These are phyloP conservation scores for Megalops cyprinoides DNA, from an alignment of 2,797 vertebrate species.

Conservation along the genomic window DNA sequence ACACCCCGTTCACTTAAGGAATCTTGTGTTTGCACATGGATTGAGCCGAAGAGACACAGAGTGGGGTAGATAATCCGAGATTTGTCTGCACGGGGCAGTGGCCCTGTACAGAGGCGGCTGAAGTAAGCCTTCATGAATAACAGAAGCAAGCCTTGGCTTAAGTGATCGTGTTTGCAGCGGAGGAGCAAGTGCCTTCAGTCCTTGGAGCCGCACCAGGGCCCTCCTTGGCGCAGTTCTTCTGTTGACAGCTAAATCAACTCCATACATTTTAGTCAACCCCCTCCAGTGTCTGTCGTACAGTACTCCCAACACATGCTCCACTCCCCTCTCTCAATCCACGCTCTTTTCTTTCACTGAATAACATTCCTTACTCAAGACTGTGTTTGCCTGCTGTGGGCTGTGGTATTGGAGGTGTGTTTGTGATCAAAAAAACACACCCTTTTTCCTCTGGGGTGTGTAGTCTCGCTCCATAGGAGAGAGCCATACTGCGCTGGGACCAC, in stretches of 20 bases:
- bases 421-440: not conserved
- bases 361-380: not conserved
- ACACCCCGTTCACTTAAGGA: not conserved
- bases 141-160: not conserved
- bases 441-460: not conserved
- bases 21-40: not conserved
- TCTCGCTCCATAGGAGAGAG: not conserved
- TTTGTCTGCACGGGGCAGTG: not conserved
- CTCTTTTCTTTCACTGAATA: not conserved
- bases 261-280: not conserved
- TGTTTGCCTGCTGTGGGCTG: not conserved
- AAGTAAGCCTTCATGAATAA: not conserved
- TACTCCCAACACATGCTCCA: not conserved
- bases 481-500: not conserved
- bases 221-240: not conserved
- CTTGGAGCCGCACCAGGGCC: not conserved
- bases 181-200: not conserved
- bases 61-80: not conserved
- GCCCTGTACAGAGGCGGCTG: not conserved
- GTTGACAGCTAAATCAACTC: not conserved
- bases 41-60: not conserved
- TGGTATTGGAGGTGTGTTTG: not conserved
- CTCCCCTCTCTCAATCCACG: too few species aligned
- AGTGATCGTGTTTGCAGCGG: not conserved
- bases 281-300: not conserved